Base-by-base conservation (phyloP, 2,888 invertebrate species). In the Xestia ashworthii region DNA sequence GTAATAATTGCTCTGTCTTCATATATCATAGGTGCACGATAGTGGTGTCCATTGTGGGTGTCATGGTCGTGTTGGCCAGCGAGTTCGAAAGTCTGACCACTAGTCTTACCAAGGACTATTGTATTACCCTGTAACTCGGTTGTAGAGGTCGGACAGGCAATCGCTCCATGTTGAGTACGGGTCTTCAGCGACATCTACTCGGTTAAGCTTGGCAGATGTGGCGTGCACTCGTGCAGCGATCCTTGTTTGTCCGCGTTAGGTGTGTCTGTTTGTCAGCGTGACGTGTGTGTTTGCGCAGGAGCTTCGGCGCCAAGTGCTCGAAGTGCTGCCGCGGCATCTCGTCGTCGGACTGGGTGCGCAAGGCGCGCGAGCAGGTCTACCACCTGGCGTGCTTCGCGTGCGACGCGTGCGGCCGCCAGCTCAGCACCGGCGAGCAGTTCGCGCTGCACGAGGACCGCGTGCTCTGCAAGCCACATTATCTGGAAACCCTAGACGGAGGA, bases 301-400 rank as follows among this genome's bases (percentile, higher is more conserved):
- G 98, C 93, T 99, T 99, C 95, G 99, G 99, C 82, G 98, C 99
- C 76, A 99, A 99, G 96, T 99, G 99, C 96, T 98, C 99, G 71
- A 99, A 99, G 94, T 99, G 99, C 95, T 98, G 98, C 89, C 98
- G 99, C 74, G 98, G 98, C 89, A 99, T 99, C 92, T 98, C 99
- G 32, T 98, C 99, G 32, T 98, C 99, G 66, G 99, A 99, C 96
- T 99, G 99, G 99, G 99, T 99, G 91, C 97, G 99, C 83, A 98
- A 99, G 93, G 99, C 99, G 55, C 97, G 99, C 73, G 98, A 99
- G 92, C 98, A 98, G 94, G 99, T 99, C 53, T 99, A 99, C 97
- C 99, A 99, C 96, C 97, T 99, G 94, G 99, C 99, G 69, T 99
- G 99, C 96, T 99, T 99, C 96, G 99, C 99, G 38, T 99, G 99